These are phyloP conservation scores for Toxostoma redivivum DNA, from an alignment of 2,113 vertebrate genomes.

Conservation along the genomic window DNA sequence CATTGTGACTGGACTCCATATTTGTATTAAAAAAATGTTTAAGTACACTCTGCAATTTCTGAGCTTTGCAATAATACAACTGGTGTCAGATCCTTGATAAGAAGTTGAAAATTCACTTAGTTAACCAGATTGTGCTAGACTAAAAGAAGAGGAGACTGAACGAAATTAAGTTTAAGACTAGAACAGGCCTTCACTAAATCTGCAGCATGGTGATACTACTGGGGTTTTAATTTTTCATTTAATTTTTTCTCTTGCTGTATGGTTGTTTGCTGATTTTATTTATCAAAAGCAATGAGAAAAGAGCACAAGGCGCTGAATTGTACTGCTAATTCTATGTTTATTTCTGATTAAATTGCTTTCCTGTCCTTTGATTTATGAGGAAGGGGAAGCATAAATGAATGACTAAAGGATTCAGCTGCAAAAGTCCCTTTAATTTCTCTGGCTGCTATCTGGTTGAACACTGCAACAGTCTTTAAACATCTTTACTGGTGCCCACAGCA, in stretches of 20 bases:
- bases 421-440: neutral
- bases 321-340: conserved; percentile 22
- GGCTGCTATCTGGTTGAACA: conserved; percentile 2
- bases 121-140: neutral
- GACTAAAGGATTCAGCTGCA: conserved; percentile 26
- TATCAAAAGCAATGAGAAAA: neutral
- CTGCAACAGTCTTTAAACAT: neutral
- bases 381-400: conserved; percentile 24
- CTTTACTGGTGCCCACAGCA: neutral
- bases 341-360: conserved; percentile 35
- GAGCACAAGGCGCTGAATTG: neutral
- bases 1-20: neutral
- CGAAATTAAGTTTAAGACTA: neutral
- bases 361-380: conserved; percentile 33
- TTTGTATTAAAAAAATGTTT: neutral
- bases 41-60: neutral
- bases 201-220: neutral
- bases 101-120: neutral
- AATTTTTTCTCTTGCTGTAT: neutral
- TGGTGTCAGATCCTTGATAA: neutral
- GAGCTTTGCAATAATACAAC: neutral
- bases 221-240: neutral
- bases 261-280: neutral
- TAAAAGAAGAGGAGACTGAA: neutral
- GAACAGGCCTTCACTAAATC: neutral